phyloP scores from a whole-genome alignment of 2,113 vertebrate species.

The Oophaga pumilio region DNA sequence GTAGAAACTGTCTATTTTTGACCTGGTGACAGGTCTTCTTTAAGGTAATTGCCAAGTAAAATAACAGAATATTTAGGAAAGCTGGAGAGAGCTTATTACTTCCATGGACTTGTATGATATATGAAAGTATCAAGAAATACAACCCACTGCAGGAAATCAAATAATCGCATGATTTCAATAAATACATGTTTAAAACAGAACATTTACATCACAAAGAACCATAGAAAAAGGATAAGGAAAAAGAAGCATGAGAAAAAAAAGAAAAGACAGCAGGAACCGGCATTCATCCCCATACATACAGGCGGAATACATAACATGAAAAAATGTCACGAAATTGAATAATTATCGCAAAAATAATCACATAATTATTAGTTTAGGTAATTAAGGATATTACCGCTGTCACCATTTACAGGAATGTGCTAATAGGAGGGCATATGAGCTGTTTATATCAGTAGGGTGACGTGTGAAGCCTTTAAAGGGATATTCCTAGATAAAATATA shows the following conservation, averaged over 20 bases:
- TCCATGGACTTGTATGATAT: background rate
- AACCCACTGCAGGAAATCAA: background rate
- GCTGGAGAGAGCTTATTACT: too few relatives aligned
- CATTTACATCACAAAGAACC: conserved; percentile 19
- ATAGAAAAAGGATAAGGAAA: background rate
- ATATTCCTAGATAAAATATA: too few relatives aligned
- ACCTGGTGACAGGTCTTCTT: too few relatives aligned
- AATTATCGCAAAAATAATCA: conserved; percentile 34
- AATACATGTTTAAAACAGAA: background rate
- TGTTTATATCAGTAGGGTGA: background rate
- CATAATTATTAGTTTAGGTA: conserved; percentile 33
- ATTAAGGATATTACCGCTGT: conserved; percentile 42
- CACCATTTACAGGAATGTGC: background rate
- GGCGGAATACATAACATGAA: background rate
- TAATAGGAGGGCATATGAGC: background rate
- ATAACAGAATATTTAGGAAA: too few relatives aligned
- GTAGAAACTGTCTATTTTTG: too few relatives aligned
- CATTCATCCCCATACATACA: background rate
- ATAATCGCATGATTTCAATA: background rate
- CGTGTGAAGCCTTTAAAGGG: background rate
- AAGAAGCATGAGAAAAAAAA: background rate
- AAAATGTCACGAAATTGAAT: conserved; percentile 37
- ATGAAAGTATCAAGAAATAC: background rate
- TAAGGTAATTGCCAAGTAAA: too few relatives aligned
- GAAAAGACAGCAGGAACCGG: background rate